Evolutionary conservation across 2,797 vertebrate genomes (phyloP), one percentile per base, ranked within the genome.

Genomic region (Mormyrops boulengeri): DNA sequence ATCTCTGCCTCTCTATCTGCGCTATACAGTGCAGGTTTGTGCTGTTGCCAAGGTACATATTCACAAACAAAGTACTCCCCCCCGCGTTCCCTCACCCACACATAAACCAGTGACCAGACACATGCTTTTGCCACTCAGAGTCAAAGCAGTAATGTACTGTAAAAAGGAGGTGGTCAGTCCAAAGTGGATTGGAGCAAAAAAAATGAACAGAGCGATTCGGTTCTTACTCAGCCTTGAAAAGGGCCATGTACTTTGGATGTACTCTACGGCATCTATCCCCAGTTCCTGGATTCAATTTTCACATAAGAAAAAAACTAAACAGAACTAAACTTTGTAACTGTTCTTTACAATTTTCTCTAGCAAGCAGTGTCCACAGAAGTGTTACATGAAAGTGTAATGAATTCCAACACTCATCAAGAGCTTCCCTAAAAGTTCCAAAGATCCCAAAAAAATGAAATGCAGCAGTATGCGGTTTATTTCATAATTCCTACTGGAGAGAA

Each of bases 11-110:
- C 17, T 73, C 30, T 22, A 82, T 84, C 41, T 38, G 3, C 11
- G 38, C 7, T 7, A 53, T 49, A 89, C 2, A 12, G 57, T 85
- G 22, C 19, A 38, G 49, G 30, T 22, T 34, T 53, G 38, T 26
- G 19, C 50, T 77, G 88, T 88, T 89, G 19, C 62, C 47, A 87
- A 53, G 34, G 47, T 87, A 50, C 47, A 89, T 85, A 17, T 86
- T 49, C 34, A 89, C 12, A 86, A 69, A 38, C 41, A 89, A 89
- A 87, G 53, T 22, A 26, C 8, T n/a, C 4, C 41, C 85, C 26
- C 4, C 8, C 5, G 0, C 4, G 50, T 7, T 50, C 52, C 50
- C 52, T 41, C 30, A n/a, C 26, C 14, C 52, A 57, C 14, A 38
- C 7, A 86, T 86, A 86, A 86, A 34, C 49, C 44, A 30, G 38